These are phyloP conservation scores for Laticauda laticaudata DNA, from an alignment of 2,113 vertebrate species.

Conservation along the genomic window DNA sequence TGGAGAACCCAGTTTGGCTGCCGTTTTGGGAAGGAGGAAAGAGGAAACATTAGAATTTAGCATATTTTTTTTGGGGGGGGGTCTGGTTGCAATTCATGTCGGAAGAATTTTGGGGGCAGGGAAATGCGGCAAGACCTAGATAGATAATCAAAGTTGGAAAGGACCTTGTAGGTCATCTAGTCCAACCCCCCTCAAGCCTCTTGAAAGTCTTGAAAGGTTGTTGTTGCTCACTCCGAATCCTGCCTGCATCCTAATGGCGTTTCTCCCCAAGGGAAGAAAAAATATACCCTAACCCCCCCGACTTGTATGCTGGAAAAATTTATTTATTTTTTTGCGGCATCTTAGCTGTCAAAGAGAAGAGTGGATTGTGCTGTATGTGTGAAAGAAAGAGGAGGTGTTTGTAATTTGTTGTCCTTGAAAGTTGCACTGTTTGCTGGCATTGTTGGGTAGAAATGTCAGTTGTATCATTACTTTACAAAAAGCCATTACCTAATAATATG, in stretches of 20 bases:
- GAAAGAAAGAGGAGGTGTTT: not conserved
- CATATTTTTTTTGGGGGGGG: too few species aligned
- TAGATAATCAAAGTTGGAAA: too few species aligned
- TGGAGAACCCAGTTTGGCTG: not conserved
- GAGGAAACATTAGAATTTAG: not conserved
- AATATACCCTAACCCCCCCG: too few species aligned
- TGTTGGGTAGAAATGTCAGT: not conserved
- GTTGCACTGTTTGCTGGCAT: not conserved
- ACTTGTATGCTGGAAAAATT: not conserved
- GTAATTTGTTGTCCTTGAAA: not conserved
- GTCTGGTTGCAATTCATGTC: not conserved
- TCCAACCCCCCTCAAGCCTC: too few species aligned
- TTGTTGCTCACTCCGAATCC: not conserved
- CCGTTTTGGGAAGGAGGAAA: not conserved
- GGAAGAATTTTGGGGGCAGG: not conserved
- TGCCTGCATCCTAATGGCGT: not conserved
- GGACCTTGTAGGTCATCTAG: too few species aligned
- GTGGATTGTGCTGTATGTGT: not conserved
- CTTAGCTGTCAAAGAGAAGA: not conserved
- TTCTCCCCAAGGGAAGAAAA: not conserved
- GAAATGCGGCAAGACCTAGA: not conserved
- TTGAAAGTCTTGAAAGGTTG: not conserved
- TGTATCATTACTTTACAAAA: too few species aligned
- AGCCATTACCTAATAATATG: too few species aligned
- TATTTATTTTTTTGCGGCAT: too few species aligned